Base-by-base conservation (phyloP, 2,797 vertebrate species). In the Danio jaintianensis region DNA sequence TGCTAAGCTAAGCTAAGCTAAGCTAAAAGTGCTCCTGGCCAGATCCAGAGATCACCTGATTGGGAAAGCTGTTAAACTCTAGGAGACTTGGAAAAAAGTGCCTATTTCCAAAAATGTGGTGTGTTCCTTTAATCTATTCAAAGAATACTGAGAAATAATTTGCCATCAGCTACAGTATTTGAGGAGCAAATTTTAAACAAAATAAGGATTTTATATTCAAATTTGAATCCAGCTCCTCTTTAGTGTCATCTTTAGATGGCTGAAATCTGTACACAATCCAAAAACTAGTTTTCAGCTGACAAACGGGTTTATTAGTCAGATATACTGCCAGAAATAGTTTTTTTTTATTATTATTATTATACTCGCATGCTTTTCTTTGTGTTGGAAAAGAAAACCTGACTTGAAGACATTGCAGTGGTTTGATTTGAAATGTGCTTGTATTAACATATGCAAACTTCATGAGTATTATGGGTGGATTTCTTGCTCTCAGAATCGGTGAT, bases 401-500 rank as follows among this genome's bases (percentile, higher is more conserved):
- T 66, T 53, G 47, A 62, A 68, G 64, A 66, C 29, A 13, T 13
- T 82, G 66, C 75, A 63, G 62, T 76, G 64, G 45, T 59, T 48
- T 70, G 20, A 20, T 20, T 61, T 66, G 11, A n/a, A 56, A 73
- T 79, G 71, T 67, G 42, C 68, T 59, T 52, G 38, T 12, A 4
- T 68, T 58, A 56, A 73, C 71, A 40, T 52, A 47, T 12, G 45
- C n/a, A 55, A 13, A 50, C 62, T 56, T 47, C 9, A 36, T 47
- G 45, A 38, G 22, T 43, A 7, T 59, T 42, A 79, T 42, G 18
- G 81, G 88, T 88, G 87, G 85, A 88, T 67, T 88, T 88, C 61
- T 82, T 83, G 84, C 87, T 90, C 45, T 15, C 88, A 84, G 52
- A 67, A 83, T 77, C 85, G 86, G 68, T 80, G 56, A 84, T 82